Conservation (phyloP, 1,140 invertebrate genomes). For the Drosophila navojoa region DNA sequence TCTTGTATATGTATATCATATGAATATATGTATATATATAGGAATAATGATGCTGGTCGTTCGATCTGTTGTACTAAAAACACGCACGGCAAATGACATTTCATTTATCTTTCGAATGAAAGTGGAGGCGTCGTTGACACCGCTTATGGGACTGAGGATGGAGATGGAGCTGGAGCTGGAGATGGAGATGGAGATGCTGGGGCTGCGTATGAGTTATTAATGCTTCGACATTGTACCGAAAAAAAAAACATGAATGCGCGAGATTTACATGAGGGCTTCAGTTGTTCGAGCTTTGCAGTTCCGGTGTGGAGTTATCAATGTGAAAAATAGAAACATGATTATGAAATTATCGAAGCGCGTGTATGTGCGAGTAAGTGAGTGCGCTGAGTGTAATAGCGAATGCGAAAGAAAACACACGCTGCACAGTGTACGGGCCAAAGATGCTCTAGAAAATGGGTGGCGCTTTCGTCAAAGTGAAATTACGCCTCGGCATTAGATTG, state of each 20-base stretch:
- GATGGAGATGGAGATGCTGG: too few species aligned
- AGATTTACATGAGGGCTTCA: slow-evolving; percentile 9
- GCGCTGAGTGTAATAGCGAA: background rate
- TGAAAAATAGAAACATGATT: slow-evolving; percentile 79
- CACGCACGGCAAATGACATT: slow-evolving; percentile 62
- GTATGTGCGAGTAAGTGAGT: background rate
- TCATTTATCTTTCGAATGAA: slow-evolving; percentile 65
- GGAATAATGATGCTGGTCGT: slow-evolving; percentile 26
- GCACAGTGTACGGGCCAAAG: slow-evolving; percentile 27
- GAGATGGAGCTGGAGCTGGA: too few species aligned
- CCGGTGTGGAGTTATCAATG: slow-evolving; percentile 68
- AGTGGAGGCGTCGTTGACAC: slow-evolving; percentile 32
- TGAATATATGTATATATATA: background rate
- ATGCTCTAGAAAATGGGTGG: slow-evolving; percentile 62
- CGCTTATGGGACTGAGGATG: background rate
- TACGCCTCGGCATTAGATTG: slow-evolving; percentile 76
- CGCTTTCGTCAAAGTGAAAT: slow-evolving; percentile 68
- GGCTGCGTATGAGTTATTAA: slow-evolving; percentile 60
- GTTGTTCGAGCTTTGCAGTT: slow-evolving; percentile 59
- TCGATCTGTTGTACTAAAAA: slow-evolving; percentile 28
- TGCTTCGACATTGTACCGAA: slow-evolving; percentile 20
- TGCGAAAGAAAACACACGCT: slow-evolving; percentile 16
- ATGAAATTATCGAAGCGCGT: slow-evolving; percentile 65
- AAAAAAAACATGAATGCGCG: slow-evolving; percentile 12
- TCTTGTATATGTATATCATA: background rate